Conservation (phyloP, 2,113 vertebrate genomes). For the Leptosomus discolor region DNA sequence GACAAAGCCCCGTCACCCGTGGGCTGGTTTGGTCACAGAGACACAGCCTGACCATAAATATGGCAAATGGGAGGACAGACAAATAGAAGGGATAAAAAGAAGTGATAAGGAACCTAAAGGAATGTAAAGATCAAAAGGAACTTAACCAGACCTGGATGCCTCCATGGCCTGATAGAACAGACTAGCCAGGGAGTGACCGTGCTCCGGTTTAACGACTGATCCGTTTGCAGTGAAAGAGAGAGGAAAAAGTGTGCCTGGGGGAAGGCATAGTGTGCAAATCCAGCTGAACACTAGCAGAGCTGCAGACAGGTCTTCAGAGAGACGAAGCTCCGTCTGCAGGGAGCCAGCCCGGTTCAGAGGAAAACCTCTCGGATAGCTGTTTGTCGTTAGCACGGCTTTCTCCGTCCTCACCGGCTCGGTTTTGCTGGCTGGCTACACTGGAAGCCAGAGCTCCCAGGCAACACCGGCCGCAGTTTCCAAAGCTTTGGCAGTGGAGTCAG, state of each 20-base stretch:
- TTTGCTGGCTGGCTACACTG: background rate
- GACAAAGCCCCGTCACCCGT: background rate
- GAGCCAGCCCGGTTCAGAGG: background rate
- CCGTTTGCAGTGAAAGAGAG: background rate
- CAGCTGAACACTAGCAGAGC: background rate
- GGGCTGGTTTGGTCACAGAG: background rate
- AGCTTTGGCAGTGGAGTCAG: background rate
- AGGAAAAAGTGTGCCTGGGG: background rate
- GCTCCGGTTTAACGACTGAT: background rate
- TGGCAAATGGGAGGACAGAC: background rate
- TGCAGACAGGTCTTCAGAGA: background rate
- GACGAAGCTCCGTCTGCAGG: background rate
- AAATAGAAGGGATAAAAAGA: background rate
- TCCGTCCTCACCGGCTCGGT: background rate
- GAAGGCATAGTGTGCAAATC: fast-evolving
- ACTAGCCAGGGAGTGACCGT: background rate
- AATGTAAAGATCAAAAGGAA: background rate
- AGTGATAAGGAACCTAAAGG: background rate
- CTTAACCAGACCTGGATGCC: background rate
- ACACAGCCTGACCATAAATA: background rate
- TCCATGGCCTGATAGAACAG: background rate
- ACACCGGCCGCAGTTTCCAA: background rate
- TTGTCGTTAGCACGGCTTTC: background rate
- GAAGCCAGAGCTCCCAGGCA: slow-evolving; percentile 1
- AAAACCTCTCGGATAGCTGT: background rate